Evolutionary conservation across 1,140 invertebrate genomes (phyloP), one percentile per base, ranked within the genome.

Genomic region (Amyelois transitella): DNA sequence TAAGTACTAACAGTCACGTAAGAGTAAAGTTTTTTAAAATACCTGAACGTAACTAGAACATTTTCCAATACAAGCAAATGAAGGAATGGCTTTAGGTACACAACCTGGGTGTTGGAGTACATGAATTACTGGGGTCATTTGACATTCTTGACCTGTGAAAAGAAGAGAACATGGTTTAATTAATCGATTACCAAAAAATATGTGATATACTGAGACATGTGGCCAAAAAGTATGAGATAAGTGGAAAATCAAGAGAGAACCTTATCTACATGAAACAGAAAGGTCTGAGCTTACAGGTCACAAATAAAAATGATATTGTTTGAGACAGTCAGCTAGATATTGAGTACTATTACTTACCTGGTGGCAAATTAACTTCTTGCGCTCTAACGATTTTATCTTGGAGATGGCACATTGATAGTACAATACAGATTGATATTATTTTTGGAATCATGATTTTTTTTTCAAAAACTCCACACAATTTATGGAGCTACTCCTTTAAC

Each of bases 21-120:
- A 25, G 18, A 18, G 7, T 44, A 17, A 20, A 43, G 45, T n/a
- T n/a, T n/a, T n/a, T n/a, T n/a, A n/a, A n/a, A 1, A 86, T 89
- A 97, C 96, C 91, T 98, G 96, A 22, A 98, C 92, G 69, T 98
- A 98, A 63, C 95, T 97, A 28, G 94, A 94, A 77, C 96, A 98
- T 73, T 94, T 92, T 53, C 96, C 96, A 58, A 94, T 94, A 75
- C 96, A 98, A 7, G 96, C 96, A 85, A 96, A 98, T 45, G 96
- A 97, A 5, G 96, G 96, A 70, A 98, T 97, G 2, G 96, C 95
- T 81, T 97, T 97, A 17, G 96, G 95, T 19, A 96, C 92, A 89
- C 96, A 98, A 24, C 96, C 96, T 2, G 95, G 94, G 86, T 97
- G 96, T 81, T 97, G 95, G 6, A 98, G 89, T 1, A 97, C 94